These are phyloP conservation scores for Volucella inflata DNA, from an alignment of 2,888 invertebrate species.

Conservation along the genomic window DNA sequence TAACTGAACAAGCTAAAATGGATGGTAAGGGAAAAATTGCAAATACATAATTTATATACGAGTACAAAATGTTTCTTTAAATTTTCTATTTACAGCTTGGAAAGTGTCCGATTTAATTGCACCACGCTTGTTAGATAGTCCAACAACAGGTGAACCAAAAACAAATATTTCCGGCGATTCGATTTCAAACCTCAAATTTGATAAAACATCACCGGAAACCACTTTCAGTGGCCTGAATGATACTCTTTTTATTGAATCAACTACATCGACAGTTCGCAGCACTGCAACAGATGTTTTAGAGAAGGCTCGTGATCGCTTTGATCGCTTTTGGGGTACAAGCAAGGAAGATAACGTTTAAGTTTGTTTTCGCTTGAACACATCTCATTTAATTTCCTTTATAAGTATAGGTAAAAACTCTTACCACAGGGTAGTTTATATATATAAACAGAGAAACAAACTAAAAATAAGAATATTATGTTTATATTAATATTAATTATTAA, in stretches of 20 bases:
- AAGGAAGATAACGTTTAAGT: constrained; percentile 86
- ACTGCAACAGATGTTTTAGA: constrained; percentile 90
- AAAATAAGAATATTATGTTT: no score
- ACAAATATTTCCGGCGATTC: constrained; percentile 80
- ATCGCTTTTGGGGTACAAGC: constrained; percentile 92
- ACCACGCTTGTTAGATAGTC: constrained; percentile 76
- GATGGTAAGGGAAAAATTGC: constrained; percentile 80
- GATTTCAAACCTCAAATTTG: constrained; percentile 77
- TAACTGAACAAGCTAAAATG: constrained; percentile 86
- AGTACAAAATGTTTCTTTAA: constrained; percentile 4
- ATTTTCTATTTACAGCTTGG: constrained; percentile 45
- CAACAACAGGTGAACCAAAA: constrained; percentile 77
- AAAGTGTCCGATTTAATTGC: constrained; percentile 59
- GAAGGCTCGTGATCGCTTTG: constrained; percentile 92
- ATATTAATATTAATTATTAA: no score
- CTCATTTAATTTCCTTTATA: not conserved
- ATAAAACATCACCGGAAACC: constrained; percentile 84
- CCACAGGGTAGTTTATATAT: constrained; percentile 57
- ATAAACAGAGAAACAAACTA: constrained; percentile 18
- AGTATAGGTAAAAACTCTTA: constrained; percentile 14
- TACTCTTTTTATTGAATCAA: constrained; percentile 83
- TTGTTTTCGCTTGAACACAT: not conserved
- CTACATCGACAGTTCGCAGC: constrained; percentile 80
- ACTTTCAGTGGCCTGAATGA: constrained; percentile 85
- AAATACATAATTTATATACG: not conserved